These are phyloP conservation scores for Xylocampa areola DNA, from an alignment of 2,888 invertebrate species.

Conservation along the genomic window DNA sequence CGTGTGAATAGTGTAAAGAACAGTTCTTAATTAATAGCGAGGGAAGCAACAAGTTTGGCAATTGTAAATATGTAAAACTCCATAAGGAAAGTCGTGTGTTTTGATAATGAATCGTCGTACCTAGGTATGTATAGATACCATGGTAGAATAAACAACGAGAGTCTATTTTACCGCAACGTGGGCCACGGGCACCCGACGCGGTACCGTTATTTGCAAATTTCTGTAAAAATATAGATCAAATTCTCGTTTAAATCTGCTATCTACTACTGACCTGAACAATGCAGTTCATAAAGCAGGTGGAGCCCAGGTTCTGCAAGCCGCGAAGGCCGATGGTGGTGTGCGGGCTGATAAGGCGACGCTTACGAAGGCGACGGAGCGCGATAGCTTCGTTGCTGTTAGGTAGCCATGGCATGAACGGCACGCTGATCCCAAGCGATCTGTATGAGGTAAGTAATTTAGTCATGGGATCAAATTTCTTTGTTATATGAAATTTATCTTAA, in stretches of 20 bases:
- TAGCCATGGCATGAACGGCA: conserved; percentile 94
- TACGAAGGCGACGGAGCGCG: conserved; percentile 93
- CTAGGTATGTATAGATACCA: too few species aligned
- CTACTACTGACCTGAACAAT: conserved; percentile 93
- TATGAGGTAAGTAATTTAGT: conserved; percentile 6
- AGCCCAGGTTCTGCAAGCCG: conserved; percentile 98
- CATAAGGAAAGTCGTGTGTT: too few species aligned
- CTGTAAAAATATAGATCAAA: too few species aligned
- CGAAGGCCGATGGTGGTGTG: conserved; percentile 96
- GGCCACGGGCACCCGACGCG: too few species aligned
- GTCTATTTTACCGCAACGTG: too few species aligned
- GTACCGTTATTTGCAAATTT: too few species aligned
- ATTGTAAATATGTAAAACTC: too few species aligned
- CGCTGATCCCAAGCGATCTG: conserved; percentile 90
- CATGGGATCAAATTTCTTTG: neutral
- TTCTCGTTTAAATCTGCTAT: neutral
- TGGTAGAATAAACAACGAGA: too few species aligned
- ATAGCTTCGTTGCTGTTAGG: conserved; percentile 94
- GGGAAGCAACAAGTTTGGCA: too few species aligned
- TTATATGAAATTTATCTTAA: neutral
- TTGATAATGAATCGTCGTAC: too few species aligned
- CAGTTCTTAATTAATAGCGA: too few species aligned
- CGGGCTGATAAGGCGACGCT: conserved; percentile 94
- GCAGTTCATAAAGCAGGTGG: conserved; percentile 99
- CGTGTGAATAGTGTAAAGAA: too few species aligned